Conservation (phyloP, 2,113 vertebrate genomes). For the Macroglossus sobrinus region DNA sequence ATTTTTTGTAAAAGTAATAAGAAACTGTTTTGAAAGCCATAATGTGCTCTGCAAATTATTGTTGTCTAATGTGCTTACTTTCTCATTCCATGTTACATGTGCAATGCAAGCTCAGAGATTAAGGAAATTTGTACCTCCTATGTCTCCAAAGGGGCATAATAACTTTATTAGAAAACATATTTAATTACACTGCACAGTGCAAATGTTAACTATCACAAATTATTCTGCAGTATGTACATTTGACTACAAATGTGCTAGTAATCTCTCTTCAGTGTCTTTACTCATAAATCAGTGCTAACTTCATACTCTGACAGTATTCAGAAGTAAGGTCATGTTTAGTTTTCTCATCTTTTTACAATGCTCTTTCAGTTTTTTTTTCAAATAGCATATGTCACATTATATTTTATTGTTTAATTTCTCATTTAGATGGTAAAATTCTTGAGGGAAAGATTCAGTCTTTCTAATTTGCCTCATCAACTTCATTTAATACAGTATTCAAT, state of each 20-base stretch:
- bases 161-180: neutral
- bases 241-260: neutral
- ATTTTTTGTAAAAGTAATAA: neutral
- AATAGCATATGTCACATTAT: neutral
- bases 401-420: neutral
- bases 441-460: neutral
- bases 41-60: neutral
- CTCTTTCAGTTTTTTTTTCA: neutral
- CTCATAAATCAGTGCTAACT: neutral
- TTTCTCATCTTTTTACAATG: neutral
- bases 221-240: neutral
- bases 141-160: neutral
- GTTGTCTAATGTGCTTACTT: neutral
- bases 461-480: neutral
- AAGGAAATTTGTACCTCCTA: neutral
- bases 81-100: neutral
- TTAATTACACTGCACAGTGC: neutral
- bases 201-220: neutral
- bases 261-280: neutral
- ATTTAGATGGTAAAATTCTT: neutral
- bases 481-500: neutral
- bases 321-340: neutral
- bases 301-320: neutral
- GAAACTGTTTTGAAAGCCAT: neutral
- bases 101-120: neutral